Evolutionary conservation across 1,140 invertebrate genomes (phyloP).

Genomic region (Neocloeon triangulifer): DNA sequence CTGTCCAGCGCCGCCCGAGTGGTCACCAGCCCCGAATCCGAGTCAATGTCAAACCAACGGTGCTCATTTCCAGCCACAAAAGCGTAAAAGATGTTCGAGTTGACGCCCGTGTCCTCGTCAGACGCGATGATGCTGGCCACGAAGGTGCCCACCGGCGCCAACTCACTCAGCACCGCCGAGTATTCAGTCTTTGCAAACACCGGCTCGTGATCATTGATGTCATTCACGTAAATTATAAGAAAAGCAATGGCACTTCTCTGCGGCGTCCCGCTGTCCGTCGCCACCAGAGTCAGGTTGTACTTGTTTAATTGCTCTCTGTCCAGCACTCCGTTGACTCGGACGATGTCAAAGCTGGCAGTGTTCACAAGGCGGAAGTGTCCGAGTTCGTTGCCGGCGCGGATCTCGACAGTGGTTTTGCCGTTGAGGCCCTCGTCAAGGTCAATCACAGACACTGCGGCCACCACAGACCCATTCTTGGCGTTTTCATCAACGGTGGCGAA

Average conservation of each 20-base stretch:
- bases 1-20: constrained; percentile 61
- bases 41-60: constrained; percentile 68
- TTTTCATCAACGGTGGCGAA: constrained; percentile 87
- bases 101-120: constrained; percentile 75
- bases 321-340: constrained; percentile 73
- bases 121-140: constrained; percentile 72
- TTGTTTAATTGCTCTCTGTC: constrained; percentile 80
- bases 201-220: constrained; percentile 86
- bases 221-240: constrained; percentile 79
- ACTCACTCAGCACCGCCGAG: constrained; percentile 64
- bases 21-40: constrained; percentile 61
- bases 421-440: constrained; percentile 80
- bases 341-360: constrained; percentile 63
- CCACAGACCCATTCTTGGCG: constrained; percentile 64
- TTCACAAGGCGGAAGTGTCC: constrained; percentile 71
- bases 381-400: constrained; percentile 71
- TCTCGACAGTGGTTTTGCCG: constrained; percentile 63
- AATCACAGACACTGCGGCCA: constrained; percentile 78
- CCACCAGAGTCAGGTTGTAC: constrained; percentile 81
- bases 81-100: constrained; percentile 69
- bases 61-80: constrained; percentile 70
- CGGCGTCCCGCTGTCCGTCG: constrained; percentile 69
- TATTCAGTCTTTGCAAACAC: constrained; percentile 87
- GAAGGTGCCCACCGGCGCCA: constrained; percentile 65
- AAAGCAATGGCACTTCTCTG: constrained; percentile 61